A percentile compares a stretch with the other conserved stretches of the same genome.
phyloP scores from a whole-genome alignment of 2,888 invertebrate genomes.

The Frankliniella intonsa region DNA sequence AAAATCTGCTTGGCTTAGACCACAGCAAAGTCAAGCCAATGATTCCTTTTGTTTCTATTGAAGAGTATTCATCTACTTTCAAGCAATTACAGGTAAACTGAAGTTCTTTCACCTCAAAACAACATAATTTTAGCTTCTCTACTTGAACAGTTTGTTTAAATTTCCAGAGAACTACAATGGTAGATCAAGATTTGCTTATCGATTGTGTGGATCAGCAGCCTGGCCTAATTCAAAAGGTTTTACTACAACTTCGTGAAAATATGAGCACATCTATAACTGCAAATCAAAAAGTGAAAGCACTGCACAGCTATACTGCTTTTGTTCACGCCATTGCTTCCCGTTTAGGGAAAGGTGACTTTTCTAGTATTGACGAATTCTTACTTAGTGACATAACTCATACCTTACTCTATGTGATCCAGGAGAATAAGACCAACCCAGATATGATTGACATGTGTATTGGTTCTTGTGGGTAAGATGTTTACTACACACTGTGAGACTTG shows the following conservation, averaged over 20 bases:
- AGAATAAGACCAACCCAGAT: slow-evolving; percentile 43
- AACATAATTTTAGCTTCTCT: slow-evolving; percentile 33
- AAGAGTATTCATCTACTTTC: neutral
- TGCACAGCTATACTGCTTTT: slow-evolving; percentile 57
- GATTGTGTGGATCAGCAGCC: slow-evolving; percentile 45
- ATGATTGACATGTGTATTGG: slow-evolving; percentile 31
- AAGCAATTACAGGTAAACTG: neutral
- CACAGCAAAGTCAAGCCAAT: neutral
- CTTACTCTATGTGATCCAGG: slow-evolving; percentile 52
- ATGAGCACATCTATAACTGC: slow-evolving; percentile 49
- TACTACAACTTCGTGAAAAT: slow-evolving; percentile 51
- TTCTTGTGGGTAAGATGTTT: slow-evolving; percentile 41
- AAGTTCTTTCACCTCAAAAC: slow-evolving; percentile 33
- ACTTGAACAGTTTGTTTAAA: slow-evolving; percentile 31
- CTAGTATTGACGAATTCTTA: slow-evolving; percentile 52
- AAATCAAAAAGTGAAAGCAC: slow-evolving; percentile 52
- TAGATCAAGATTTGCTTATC: slow-evolving; percentile 32
- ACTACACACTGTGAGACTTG: neutral
- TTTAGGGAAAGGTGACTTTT: slow-evolving; percentile 43
- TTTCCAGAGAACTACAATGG: neutral
- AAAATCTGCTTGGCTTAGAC: slow-evolving; percentile 43
- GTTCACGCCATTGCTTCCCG: slow-evolving; percentile 47
- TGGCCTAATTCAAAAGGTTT: slow-evolving; percentile 52
- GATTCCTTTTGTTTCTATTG: neutral
- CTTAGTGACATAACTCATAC: slow-evolving; percentile 55